These are phyloP conservation scores for Megaceryle alcyon DNA, from an alignment of 2,797 vertebrate genomes.

Conservation along the genomic window DNA sequence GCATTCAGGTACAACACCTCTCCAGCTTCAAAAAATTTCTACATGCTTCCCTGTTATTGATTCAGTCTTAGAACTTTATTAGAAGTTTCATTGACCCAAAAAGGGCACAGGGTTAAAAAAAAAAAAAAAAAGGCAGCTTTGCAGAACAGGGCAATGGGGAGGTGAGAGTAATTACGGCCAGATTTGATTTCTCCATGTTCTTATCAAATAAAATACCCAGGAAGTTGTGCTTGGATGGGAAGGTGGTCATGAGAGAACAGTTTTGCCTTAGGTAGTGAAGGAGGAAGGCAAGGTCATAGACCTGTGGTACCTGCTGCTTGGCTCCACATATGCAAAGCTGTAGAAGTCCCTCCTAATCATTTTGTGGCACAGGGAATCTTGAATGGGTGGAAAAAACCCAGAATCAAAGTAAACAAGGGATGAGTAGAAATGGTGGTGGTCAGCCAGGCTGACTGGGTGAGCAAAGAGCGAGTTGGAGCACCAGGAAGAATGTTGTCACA, in stretches of 20 bases:
- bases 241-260: neutral
- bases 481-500: neutral
- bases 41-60: neutral
- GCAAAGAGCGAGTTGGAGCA: neutral
- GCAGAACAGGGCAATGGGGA: neutral
- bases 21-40: neutral
- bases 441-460: neutral
- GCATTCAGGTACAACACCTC: neutral
- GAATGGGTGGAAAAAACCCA: neutral
- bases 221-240: neutral
- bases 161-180: neutral
- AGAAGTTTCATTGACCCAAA: neutral
- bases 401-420: rapidly evolving
- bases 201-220: neutral
- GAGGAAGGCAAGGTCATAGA: neutral
- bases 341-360: neutral
- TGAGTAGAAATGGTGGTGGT: neutral
- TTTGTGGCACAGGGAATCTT: neutral
- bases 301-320: neutral
- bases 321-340: rapidly evolving
- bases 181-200: neutral
- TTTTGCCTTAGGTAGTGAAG: rapidly evolving
- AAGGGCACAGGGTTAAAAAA: neutral
- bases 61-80: neutral
- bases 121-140: neutral